Percentiles rank a stretch among this genome's conserved stretches.
Evolutionary conservation across 2,113 vertebrate genomes (phyloP).

Genomic region (Donacobius atricapilla): DNA sequence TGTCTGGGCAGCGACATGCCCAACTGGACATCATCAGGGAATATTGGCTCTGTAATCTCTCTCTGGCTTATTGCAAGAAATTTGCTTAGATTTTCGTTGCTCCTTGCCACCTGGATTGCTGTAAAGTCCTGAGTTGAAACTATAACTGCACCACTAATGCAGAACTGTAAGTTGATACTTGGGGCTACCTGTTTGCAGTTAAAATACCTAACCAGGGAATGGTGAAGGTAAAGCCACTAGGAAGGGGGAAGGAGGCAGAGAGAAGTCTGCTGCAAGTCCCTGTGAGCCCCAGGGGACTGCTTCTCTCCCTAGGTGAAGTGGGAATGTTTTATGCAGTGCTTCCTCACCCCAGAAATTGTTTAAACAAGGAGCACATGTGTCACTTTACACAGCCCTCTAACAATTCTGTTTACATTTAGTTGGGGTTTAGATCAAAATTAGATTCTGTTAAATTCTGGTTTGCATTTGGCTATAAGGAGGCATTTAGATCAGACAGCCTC

Average conservation of each 20-base stretch:
- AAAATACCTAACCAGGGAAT: neutral
- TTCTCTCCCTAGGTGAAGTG: neutral
- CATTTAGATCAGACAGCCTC: neutral
- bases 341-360: neutral
- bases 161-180: fast-evolving
- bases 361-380: neutral
- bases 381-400: neutral
- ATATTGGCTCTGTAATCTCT: neutral
- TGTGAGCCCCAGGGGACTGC: neutral
- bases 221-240: neutral
- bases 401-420: neutral
- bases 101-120: neutral
- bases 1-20: neutral
- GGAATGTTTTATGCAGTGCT: neutral
- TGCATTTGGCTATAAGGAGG: neutral
- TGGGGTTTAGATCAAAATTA: neutral
- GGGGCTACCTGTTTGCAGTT: neutral
- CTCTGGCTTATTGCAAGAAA: neutral
- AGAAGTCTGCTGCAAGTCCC: fast-evolving
- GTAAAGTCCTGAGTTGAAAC: neutral
- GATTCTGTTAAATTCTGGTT: neutral
- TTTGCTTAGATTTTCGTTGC: neutral
- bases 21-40: neutral
- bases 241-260: neutral
- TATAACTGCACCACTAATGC: neutral